Conservation (phyloP, 2,113 vertebrate species). For the Grallaria varia region DNA sequence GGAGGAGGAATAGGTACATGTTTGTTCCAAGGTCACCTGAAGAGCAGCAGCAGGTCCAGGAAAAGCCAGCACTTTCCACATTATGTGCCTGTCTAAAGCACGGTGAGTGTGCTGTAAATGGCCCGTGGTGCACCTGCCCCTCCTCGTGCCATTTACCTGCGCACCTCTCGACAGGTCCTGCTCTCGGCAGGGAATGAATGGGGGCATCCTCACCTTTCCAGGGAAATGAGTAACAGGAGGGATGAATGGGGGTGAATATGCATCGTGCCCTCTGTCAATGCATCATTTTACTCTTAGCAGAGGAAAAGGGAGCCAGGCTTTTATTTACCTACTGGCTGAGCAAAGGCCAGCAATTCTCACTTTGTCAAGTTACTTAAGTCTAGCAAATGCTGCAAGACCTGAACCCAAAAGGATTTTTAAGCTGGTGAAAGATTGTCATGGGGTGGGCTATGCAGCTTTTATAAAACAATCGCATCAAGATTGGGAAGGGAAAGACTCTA, state of each 20-base stretch:
- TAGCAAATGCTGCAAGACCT: constrained; percentile 1
- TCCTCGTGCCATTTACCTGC: not conserved
- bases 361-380: constrained; percentile 37
- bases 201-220: not conserved
- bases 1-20: rapidly evolving
- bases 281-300: constrained; percentile 14
- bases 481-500: not conserved
- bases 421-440: constrained; percentile 25
- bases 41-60: not conserved
- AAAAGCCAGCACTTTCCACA: not conserved
- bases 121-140: not conserved
- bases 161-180: not conserved
- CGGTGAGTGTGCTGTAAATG: not conserved
- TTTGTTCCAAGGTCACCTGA: not conserved
- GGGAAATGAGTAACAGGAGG: not conserved
- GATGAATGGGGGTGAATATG: not conserved
- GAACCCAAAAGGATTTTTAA: constrained; percentile 32
- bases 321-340: constrained; percentile 51
- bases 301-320: constrained; percentile 5
- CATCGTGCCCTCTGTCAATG: not conserved
- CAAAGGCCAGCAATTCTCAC: constrained; percentile 28
- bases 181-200: not conserved
- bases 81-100: not conserved
- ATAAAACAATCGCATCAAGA: not conserved
- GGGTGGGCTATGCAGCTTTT: not conserved